phyloP scores from a whole-genome alignment of 2,888 invertebrate genomes.

The Athetis lepigone region DNA sequence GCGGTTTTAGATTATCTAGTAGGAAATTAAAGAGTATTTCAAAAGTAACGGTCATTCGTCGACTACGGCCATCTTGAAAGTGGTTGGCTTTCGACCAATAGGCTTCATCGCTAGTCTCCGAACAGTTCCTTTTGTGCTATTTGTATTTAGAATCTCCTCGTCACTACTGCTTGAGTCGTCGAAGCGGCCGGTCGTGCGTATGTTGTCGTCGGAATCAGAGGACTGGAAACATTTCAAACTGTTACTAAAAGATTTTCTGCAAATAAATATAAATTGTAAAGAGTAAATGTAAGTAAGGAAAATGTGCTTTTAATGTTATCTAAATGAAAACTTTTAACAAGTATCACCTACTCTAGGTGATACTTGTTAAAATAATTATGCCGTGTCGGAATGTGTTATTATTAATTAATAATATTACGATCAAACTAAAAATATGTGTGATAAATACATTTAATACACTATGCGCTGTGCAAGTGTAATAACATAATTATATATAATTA shows the following conservation, averaged over 20 bases:
- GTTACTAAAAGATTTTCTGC: not conserved
- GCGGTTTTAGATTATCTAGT: slow-evolving; percentile 47
- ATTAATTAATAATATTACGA: slow-evolving; percentile 2
- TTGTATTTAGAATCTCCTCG: slow-evolving; percentile 83
- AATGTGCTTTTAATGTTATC: slow-evolving; percentile 9
- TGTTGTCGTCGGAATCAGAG: slow-evolving; percentile 82
- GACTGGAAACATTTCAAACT: slow-evolving; percentile 70
- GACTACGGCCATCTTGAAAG: slow-evolving; percentile 85
- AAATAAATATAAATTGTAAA: slow-evolving; percentile 4
- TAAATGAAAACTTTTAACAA: slow-evolving; percentile 10
- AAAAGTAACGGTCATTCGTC: slow-evolving; percentile 78
- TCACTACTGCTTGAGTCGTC: slow-evolving; percentile 86
- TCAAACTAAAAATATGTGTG: slow-evolving; percentile 3
- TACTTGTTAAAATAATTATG: not conserved
- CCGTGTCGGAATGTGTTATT: not conserved
- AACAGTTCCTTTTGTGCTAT: slow-evolving; percentile 74
- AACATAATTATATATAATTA: not conserved
- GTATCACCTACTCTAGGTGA: not conserved
- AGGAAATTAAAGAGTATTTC: slow-evolving; percentile 51
- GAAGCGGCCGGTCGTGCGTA: slow-evolving; percentile 78
- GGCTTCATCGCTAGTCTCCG: slow-evolving; percentile 85
- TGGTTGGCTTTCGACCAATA: slow-evolving; percentile 78
- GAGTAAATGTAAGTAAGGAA: not conserved
- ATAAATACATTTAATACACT: slow-evolving; percentile 18
- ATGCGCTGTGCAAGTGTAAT: not conserved